These are phyloP conservation scores for Serilophus lunatus DNA, from an alignment of 2,113 vertebrate genomes.

Conservation along the genomic window DNA sequence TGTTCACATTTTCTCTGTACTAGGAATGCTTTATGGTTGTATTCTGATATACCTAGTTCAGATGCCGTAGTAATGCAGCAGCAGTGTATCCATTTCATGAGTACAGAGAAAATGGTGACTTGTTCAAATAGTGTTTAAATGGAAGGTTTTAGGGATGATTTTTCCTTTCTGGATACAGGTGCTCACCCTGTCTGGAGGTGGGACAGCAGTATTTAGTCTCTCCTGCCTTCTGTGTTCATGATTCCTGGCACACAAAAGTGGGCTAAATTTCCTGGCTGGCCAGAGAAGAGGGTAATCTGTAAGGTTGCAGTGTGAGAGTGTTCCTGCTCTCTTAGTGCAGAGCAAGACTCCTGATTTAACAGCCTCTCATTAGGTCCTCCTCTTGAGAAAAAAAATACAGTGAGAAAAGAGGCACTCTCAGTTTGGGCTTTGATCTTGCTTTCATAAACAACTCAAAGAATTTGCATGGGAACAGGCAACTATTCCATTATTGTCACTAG, in stretches of 20 bases:
- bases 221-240: neutral
- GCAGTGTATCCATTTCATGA: neutral
- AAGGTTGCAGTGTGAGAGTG: neutral
- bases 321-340: neutral
- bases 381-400: neutral
- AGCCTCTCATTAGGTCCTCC: neutral
- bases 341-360: neutral
- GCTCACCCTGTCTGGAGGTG: accelerated
- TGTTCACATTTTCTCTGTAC: neutral
- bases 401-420: neutral
- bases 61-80: neutral
- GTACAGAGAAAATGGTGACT: neutral
- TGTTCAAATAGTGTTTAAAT: neutral
- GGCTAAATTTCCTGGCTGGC: neutral
- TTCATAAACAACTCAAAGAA: slow-evolving; percentile 7
- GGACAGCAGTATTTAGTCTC: neutral
- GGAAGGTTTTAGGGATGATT: neutral
- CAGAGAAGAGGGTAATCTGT: neutral
- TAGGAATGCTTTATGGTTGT: neutral
- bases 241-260: neutral
- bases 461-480: slow-evolving; percentile 9
- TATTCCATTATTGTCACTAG: neutral
- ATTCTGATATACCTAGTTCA: neutral
- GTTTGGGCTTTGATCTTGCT: slow-evolving; percentile 30
- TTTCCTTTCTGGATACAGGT: neutral